A percentile compares a stretch with the other conserved stretches of the same genome.
phyloP scores from a whole-genome alignment of 2,113 vertebrate species.

The Spea bombifrons region DNA sequence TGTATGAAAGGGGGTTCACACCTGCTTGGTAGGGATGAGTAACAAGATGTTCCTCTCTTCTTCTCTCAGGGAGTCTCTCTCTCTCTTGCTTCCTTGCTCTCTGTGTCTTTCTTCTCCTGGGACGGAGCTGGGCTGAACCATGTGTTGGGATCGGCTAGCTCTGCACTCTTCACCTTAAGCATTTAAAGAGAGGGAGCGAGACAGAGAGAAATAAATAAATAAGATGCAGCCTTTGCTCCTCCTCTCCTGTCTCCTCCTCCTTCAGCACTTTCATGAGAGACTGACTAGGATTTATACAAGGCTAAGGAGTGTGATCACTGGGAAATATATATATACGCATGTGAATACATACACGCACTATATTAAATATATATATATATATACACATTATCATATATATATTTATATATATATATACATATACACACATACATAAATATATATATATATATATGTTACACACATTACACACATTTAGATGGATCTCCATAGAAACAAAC shows the following conservation, averaged over 20 bases:
- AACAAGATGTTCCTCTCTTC: constrained; percentile 35
- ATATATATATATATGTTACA: neutral
- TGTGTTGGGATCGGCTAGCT: constrained; percentile 45
- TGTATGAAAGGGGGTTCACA: constrained; percentile 30
- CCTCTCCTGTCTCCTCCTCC: constrained; percentile 53
- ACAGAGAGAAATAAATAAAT: constrained; percentile 48
- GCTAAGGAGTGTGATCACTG: constrained; percentile 28
- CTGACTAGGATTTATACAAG: constrained; percentile 18
- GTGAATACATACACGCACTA: neutral
- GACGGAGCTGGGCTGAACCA: constrained; percentile 57
- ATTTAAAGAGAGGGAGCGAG: constrained; percentile 47
- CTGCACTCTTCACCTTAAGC: constrained; percentile 50
- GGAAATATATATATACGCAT: constrained; percentile 6
- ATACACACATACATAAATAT: neutral
- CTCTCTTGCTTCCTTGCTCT: constrained; percentile 37
- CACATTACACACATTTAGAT: no score
- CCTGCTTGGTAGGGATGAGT: constrained; percentile 30
- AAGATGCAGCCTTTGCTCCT: constrained; percentile 49
- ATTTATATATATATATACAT: neutral
- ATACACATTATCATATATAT: neutral
- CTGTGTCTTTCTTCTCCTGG: constrained; percentile 52
- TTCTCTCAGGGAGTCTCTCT: constrained; percentile 32
- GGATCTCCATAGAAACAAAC: no score
- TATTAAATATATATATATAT: neutral
- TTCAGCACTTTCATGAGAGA: constrained; percentile 51